Evolutionary conservation across 30 jellyfish, hydroid and myxozoan genomes (phyloP).

Genomic region (Catostylus mosaicus): DNA sequence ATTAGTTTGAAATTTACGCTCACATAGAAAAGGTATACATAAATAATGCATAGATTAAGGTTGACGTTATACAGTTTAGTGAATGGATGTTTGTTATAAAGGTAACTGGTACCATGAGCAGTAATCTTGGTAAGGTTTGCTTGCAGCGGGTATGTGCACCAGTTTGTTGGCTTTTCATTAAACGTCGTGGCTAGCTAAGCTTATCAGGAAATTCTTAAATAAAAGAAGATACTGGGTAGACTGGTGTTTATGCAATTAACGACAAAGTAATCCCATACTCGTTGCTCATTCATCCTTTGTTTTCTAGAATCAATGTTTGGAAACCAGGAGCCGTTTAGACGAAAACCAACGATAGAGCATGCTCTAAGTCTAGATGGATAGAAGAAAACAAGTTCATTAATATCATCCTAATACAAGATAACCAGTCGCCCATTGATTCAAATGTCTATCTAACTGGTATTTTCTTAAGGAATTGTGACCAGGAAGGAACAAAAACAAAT

Average conservation of each 20-base stretch:
- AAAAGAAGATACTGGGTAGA: not conserved
- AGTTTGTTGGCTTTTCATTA: not conserved
- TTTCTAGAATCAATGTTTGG: not conserved
- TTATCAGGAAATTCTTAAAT: not conserved
- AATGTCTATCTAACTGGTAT: too few species aligned
- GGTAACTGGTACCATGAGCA: slow-evolving; percentile 2
- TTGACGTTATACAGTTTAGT: not conserved
- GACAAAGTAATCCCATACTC: not conserved
- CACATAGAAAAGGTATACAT: not conserved
- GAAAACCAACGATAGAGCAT: not conserved
- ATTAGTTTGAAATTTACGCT: not conserved
- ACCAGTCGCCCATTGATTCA: too few species aligned
- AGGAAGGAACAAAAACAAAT: too few species aligned
- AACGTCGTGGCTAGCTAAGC: not conserved
- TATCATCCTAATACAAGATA: too few species aligned
- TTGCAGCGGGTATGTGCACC: slow-evolving; percentile 7
- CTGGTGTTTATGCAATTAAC: slow-evolving; percentile 4
- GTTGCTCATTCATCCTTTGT: not conserved
- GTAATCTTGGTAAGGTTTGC: not conserved
- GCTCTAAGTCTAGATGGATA: too few species aligned
- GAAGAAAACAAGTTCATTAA: too few species aligned
- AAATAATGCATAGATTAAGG: not conserved
- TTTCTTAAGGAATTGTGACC: too few species aligned
- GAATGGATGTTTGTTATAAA: not conserved
- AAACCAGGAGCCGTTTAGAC: not conserved